Evolutionary conservation across 2,113 vertebrate species (phyloP), one percentile per base, ranked within the genome.

Genomic region (Coracopsis vasa): DNA sequence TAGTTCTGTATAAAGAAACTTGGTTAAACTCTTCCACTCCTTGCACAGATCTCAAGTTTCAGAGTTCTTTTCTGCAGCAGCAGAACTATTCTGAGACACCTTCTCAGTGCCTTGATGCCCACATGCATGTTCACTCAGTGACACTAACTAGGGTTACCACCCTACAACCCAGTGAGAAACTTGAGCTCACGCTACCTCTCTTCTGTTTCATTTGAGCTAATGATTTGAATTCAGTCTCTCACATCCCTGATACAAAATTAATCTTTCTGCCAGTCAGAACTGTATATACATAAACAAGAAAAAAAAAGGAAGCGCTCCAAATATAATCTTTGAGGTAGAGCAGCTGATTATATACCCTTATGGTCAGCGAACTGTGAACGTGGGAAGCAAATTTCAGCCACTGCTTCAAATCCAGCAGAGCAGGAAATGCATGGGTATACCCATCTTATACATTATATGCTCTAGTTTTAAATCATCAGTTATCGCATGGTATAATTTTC

Each of bases 371-470:
- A 84, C 12, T 7, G 2, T 48, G 37, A 80, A 62, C 0, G 1
- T 6, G 8, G 33, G 56, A 92, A 79, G 33, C 4, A 65, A 79
- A 81, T 60, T 72, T 85, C 48, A 56, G 24, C 16, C 58, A 47
- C 16, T 61, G 62, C 24, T 90, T 56, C 56, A 92, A 51, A 85
- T 72, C 16, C 73, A 90, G 42, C 41, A 86, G n/a, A 42, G n/a
- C 14, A 88, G 58, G 18, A 93, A 83, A 86, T 25, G 9, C 23
- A 58, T 8, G 8, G 72, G 11, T 29, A 31, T 47, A 58, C 0
- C 2, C 4, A 86, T 35, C 27, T 50, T 48, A 6, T 3, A 53
- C 1, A 6, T 20, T 71, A 47, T 1, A 70, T 0, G 0, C 23
- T 67, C 1, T 91, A 67, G 15, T 24, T 86, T 88, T 41, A 73